Evolutionary conservation across 1,140 invertebrate genomes (phyloP).

Genomic region (Drosophila orosa): DNA sequence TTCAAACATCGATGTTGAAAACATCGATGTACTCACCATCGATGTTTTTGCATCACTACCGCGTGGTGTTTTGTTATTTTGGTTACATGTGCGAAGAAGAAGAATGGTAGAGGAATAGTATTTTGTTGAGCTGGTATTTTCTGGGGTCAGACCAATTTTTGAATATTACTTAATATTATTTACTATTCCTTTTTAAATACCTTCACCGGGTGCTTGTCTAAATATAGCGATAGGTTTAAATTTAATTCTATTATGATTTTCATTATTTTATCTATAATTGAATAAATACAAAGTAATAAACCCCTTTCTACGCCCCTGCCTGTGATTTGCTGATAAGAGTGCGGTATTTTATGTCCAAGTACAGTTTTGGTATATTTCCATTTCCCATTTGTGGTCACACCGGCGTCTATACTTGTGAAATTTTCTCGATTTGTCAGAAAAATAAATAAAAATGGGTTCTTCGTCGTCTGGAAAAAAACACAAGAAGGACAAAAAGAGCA

Average conservation of each 20-base stretch:
- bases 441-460: slow-evolving; percentile 68
- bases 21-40: too few relatives aligned
- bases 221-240: too few relatives aligned
- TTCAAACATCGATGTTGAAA: too few relatives aligned
- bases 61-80: slow-evolving; percentile 49
- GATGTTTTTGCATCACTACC: too few relatives aligned
- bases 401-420: slow-evolving; percentile 40
- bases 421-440: slow-evolving; percentile 14
- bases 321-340: neutral
- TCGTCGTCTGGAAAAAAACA: slow-evolving; percentile 82
- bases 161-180: neutral
- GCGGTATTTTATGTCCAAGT: neutral
- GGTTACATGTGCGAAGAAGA: slow-evolving; percentile 3
- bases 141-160: neutral
- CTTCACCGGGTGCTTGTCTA: neutral
- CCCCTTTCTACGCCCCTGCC: neutral
- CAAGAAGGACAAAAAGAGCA: slow-evolving; percentile 83
- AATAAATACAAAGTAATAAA: neutral
- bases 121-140: neutral
- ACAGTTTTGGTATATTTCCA: neutral
- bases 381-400: slow-evolving; percentile 24
- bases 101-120: neutral
- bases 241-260: too few relatives aligned
- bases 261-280: neutral
- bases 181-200: neutral